A percentile compares a stretch with the other conserved stretches of the same genome.
phyloP scores from a whole-genome alignment of 2,888 invertebrate genomes.

The Spatulosminthurus flaviceps region DNA sequence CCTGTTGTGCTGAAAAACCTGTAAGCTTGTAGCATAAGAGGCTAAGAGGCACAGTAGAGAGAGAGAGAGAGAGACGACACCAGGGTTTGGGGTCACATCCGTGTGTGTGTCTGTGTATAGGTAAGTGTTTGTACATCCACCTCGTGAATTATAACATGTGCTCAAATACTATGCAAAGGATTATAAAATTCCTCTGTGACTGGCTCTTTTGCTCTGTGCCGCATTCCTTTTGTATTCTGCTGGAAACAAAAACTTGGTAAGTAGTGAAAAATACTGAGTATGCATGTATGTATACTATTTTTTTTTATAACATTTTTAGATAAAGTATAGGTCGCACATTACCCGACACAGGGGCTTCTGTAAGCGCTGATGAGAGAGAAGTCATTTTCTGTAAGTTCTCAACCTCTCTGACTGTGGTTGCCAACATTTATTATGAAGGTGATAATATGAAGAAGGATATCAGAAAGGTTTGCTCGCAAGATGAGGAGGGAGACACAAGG shows the following conservation, averaged over 20 bases:
- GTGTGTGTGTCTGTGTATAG: no score
- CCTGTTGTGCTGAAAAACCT: background rate
- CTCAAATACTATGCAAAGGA: slow-evolving; percentile 5
- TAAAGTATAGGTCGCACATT: background rate
- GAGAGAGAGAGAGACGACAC: background rate
- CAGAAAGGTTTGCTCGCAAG: background rate
- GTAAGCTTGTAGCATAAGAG: no score
- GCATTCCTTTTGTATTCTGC: slow-evolving; percentile 3
- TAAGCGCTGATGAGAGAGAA: no score
- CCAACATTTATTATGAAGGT: background rate
- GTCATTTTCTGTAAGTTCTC: background rate
- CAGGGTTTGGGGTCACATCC: slow-evolving; percentile 40
- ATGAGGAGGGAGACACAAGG: background rate
- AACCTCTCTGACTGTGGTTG: background rate
- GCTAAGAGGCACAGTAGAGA: no score
- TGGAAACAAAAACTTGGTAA: background rate
- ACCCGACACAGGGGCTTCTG: background rate
- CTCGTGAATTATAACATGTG: slow-evolving; percentile 10
- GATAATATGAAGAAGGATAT: background rate
- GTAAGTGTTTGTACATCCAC: no score
- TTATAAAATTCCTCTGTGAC: background rate
- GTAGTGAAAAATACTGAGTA: no score
- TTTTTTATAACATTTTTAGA: no score
- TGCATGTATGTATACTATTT: no score
- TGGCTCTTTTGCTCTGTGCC: background rate